Evolutionary conservation across 2,113 vertebrate genomes (phyloP).

Genomic region (Alligator mississippiensis): DNA sequence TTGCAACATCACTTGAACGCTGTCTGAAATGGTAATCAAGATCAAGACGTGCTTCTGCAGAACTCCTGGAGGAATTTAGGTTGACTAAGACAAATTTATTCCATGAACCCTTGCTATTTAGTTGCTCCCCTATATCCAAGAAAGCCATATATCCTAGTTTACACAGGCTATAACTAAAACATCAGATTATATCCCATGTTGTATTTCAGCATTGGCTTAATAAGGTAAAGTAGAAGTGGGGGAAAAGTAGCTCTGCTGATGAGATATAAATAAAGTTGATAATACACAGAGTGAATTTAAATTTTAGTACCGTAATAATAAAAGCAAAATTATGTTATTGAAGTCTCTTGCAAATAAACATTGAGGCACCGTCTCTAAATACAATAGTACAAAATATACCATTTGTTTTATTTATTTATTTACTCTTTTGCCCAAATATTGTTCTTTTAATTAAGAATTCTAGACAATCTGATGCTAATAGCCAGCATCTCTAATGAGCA

Average conservation of each 20-base stretch:
- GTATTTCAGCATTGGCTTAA: not conserved
- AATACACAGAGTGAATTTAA: not conserved
- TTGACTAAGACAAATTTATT: not conserved
- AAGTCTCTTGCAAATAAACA: not conserved
- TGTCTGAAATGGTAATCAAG: too few species aligned
- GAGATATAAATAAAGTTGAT: constrained; percentile 1
- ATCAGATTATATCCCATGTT: not conserved
- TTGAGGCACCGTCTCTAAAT: not conserved
- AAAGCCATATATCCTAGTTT: not conserved
- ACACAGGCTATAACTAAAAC: not conserved
- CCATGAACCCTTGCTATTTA: not conserved
- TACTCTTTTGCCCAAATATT: not conserved
- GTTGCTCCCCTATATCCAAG: not conserved
- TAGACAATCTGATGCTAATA: not conserved
- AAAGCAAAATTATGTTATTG: not conserved
- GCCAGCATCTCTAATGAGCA: not conserved
- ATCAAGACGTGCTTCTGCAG: not conserved
- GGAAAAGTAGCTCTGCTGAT: not conserved
- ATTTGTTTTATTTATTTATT: constrained; percentile 8
- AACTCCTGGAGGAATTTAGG: rapidly evolving
- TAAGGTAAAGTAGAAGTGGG: not conserved
- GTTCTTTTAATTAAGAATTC: not conserved
- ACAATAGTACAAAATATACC: not conserved
- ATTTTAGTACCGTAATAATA: not conserved
- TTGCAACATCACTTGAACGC: too few species aligned